Base-by-base conservation (phyloP, 2,888 invertebrate species). In the Acanthococcus lagerstroemiae region DNA sequence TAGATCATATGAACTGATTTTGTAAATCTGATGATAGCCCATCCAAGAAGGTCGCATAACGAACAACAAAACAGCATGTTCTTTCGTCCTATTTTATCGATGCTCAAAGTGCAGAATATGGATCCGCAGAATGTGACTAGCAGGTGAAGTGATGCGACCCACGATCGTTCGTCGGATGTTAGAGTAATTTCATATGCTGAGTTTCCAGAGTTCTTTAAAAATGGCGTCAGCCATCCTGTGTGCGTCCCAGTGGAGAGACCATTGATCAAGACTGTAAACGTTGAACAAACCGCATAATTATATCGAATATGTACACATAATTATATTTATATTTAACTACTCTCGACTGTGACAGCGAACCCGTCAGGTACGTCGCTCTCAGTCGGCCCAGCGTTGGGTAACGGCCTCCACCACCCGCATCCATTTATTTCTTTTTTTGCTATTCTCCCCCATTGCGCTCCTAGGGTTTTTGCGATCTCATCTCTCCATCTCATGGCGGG, bases 1-100 rank as follows among this genome's bases (percentile, higher is more conserved):
- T 69, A 71, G 7, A 71, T 55, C 2, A 69, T 45, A 4, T 24
- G 21, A 17, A 52, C 30, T 4, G 48, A 50, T 52, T 19, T 50
- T 22, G 26, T 63, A 27, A 63, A 27, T n/a, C 21, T 9, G n/a
- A 63, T 26, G 17, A 45, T 19, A 3, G 27, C 21, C 61, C 61
- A 63, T 19, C 24, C 37, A 4, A 63, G 9, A 3, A 52, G 30
- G 9, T n/a, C n/a, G n/a, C n/a, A n/a, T n/a, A n/a, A n/a, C n/a
- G n/a, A n/a, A n/a, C n/a, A n/a, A n/a, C n/a, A n/a, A n/a, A n/a
- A n/a, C n/a, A n/a, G n/a, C n/a, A n/a, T n/a, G n/a, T n/a, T n/a
- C 37, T 30, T 50, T 2, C 61, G 61, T 22, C 61, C 61, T 12
- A 52, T 37, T n/a, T 30, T 27, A 24, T 63, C 61, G 21, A 63